Conservation (phyloP, 2,797 vertebrate genomes). For the Pangasius macronema region DNA sequence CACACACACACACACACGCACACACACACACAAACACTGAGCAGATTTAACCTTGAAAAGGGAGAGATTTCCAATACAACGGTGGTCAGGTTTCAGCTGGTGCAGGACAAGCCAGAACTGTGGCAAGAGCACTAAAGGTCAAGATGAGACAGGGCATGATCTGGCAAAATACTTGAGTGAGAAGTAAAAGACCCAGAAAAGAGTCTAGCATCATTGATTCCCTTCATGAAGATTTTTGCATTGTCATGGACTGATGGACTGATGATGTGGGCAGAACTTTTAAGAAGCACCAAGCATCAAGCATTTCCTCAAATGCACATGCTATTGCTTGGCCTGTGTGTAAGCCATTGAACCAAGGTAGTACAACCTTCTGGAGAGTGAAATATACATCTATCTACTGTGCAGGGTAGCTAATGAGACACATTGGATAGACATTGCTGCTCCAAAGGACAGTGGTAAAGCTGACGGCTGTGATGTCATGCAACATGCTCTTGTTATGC, state of each 20-base stretch:
- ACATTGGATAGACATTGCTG: constrained; percentile 28
- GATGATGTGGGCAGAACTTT: constrained; percentile 13
- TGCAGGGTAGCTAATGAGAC: constrained; percentile 35
- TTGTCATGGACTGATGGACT: neutral
- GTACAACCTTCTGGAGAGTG: neutral
- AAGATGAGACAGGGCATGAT: neutral
- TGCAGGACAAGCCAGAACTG: constrained; percentile 21
- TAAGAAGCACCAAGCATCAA: constrained; percentile 33
- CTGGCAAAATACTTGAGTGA: neutral
- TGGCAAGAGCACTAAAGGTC: constrained; percentile 24
- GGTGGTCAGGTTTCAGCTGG: constrained; percentile 53
- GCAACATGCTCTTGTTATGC: neutral
- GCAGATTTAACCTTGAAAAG: constrained; percentile 82
- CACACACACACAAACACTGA: constrained; percentile 30
- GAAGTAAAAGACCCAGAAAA: neutral
- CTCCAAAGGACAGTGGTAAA: constrained; percentile 38
- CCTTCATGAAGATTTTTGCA: neutral
- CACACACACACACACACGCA: constrained; percentile 50
- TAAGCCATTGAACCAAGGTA: constrained; percentile 15
- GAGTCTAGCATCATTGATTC: neutral
- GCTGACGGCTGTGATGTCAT: neutral
- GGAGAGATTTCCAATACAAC: constrained; percentile 73
- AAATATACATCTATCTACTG: constrained; percentile 41
- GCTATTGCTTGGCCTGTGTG: constrained; percentile 40
- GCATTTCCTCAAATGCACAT: constrained; percentile 31